Conservation (phyloP, 2,888 invertebrate species). For the Xestia xanthographa region DNA sequence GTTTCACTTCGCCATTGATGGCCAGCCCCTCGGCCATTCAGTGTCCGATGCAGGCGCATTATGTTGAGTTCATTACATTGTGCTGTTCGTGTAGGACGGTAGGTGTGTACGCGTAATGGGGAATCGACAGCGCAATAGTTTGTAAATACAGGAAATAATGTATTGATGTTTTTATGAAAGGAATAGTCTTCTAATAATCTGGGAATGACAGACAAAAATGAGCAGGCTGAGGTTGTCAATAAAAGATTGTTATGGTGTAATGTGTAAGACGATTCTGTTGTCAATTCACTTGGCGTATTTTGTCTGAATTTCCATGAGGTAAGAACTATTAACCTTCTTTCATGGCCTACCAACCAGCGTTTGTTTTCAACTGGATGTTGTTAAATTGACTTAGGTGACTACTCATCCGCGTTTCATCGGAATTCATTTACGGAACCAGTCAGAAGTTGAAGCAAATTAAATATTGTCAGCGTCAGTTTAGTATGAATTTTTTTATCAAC, state of each 20-base stretch:
- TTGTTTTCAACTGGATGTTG: background rate
- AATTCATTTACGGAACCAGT: background rate
- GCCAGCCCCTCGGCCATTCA: slow-evolving; percentile 67
- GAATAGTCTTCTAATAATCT: slow-evolving; percentile 15
- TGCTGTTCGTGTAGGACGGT: slow-evolving; percentile 44
- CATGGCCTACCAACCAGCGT: background rate
- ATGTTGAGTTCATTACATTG: slow-evolving; percentile 67
- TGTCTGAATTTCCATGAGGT: background rate
- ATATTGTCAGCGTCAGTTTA: background rate
- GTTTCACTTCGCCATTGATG: slow-evolving; percentile 65
- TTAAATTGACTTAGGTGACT: background rate
- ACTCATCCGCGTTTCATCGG: no score
- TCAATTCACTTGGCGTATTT: background rate
- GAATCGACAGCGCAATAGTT: slow-evolving; percentile 52
- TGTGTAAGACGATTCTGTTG: no score
- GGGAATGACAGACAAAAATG: slow-evolving; percentile 11
- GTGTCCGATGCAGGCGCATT: slow-evolving; percentile 66
- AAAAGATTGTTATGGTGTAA: background rate
- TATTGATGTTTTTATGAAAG: slow-evolving; percentile 42
- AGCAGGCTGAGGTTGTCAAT: background rate
- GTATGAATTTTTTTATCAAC: no score
- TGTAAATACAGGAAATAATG: slow-evolving; percentile 41
- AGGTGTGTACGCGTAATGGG: slow-evolving; percentile 54
- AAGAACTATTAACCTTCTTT: background rate
- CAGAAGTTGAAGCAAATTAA: background rate